A percentile compares a stretch with the other conserved stretches of the same genome.
These are phyloP conservation scores for Griposia aprilina DNA, from an alignment of 2,888 invertebrate species.

Conservation along the genomic window DNA sequence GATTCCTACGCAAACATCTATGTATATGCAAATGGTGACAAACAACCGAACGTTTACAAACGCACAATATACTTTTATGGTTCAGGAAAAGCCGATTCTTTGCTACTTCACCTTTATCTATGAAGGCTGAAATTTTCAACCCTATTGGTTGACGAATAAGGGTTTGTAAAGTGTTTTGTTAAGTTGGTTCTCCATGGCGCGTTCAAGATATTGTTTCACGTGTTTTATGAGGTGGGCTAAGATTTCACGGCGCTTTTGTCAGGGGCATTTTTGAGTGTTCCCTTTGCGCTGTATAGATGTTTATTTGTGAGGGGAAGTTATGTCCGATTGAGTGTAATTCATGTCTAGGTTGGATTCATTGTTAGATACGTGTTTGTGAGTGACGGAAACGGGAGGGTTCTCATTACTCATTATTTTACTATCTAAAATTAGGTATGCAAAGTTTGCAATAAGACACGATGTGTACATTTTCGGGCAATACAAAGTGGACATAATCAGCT, in stretches of 20 bases:
- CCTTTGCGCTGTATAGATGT: constrained; percentile 73
- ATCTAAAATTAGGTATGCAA: background rate
- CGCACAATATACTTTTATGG: constrained; percentile 90
- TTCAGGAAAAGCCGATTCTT: constrained; percentile 85
- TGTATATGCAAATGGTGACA: constrained; percentile 88
- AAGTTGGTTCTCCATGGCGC: constrained; percentile 62
- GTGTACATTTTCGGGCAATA: no score
- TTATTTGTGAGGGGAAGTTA: constrained; percentile 76
- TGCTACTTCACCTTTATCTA: constrained; percentile 64
- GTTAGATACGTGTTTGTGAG: background rate
- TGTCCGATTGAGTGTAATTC: constrained; percentile 81
- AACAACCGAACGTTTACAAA: constrained; percentile 88
- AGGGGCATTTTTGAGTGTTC: constrained; percentile 85
- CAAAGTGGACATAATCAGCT: background rate
- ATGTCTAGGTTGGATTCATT: constrained; percentile 60
- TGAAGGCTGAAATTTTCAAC: constrained; percentile 55
- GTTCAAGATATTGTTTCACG: constrained; percentile 88
- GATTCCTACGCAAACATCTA: constrained; percentile 78
- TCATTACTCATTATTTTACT: no score
- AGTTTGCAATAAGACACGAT: background rate
- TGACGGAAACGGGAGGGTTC: background rate
- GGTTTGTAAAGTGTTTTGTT: constrained; percentile 2
- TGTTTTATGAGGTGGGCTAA: constrained; percentile 89
- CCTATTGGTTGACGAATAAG: constrained; percentile 49
- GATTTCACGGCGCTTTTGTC: constrained; percentile 85